These are phyloP conservation scores for Melikaiella ostensackeni DNA, from an alignment of 2,888 invertebrate genomes.

Conservation along the genomic window DNA sequence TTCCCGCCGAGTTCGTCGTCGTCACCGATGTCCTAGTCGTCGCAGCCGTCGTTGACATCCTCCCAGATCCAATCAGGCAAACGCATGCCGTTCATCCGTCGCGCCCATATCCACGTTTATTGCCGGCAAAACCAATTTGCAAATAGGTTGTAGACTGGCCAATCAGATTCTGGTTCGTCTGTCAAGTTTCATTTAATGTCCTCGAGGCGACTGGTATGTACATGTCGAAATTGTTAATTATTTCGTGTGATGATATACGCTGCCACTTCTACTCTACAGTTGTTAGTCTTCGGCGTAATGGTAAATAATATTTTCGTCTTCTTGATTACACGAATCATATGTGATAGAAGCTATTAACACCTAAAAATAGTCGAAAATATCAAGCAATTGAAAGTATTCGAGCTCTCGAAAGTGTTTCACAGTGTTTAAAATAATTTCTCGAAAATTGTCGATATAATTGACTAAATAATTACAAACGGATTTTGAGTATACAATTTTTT, in stretches of 20 bases:
- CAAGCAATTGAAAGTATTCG: too few species aligned
- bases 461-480: too few species aligned
- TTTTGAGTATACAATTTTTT: too few species aligned
- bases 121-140: conserved; percentile 74
- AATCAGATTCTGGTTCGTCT: conserved; percentile 9
- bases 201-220: conserved; percentile 11
- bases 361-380: too few species aligned
- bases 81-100: conserved; percentile 65
- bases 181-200: conserved; percentile 19
- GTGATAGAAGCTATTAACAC: too few species aligned
- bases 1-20: conserved; percentile 53
- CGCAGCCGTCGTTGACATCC: conserved; percentile 41
- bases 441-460: too few species aligned
- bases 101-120: conserved; percentile 64
- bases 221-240: conserved; percentile 26
- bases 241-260: conserved; percentile 3
- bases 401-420: too few species aligned
- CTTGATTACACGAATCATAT: not conserved
- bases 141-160: conserved; percentile 68
- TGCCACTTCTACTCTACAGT: not conserved
- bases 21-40: conserved; percentile 46
- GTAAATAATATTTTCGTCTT: not conserved
- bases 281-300: not conserved
- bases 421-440: too few species aligned
- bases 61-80: conserved; percentile 67